These are phyloP conservation scores for Eucidaris tribuloides DNA, from an alignment of 35 echinoderm and acorn worm species.

Conservation along the genomic window DNA sequence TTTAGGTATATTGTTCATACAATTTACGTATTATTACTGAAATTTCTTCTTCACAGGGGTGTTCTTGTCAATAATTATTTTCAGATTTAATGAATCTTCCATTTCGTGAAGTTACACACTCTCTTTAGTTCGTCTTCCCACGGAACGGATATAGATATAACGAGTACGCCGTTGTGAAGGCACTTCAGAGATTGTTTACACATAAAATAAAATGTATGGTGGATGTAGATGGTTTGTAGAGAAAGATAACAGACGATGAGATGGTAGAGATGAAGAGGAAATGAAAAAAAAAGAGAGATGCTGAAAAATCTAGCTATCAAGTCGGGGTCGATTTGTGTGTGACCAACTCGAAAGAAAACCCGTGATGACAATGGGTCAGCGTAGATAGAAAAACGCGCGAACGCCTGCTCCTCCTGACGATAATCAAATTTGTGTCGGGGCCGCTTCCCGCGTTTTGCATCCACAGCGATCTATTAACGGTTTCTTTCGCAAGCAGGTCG, in stretches of 20 bases:
- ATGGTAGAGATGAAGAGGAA: background rate
- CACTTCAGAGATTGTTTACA: constrained; percentile 11
- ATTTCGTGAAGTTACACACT: too few species aligned
- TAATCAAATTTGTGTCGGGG: constrained; percentile 33
- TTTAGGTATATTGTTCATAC: too few species aligned
- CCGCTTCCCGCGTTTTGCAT: constrained; percentile 28
- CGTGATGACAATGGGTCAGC: constrained; percentile 23
- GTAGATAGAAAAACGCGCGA: constrained; percentile 19
- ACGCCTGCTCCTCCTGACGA: constrained; percentile 25
- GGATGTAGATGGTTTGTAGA: background rate
- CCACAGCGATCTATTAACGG: constrained; percentile 20
- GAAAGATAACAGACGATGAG: background rate
- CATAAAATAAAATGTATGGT: background rate
- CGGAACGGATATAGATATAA: too few species aligned
- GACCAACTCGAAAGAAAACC: constrained; percentile 26
- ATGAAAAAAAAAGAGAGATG: background rate
- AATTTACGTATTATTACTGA: too few species aligned
- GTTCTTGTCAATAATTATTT: too few species aligned
- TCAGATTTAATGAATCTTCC: too few species aligned
- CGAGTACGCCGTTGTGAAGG: too few species aligned
- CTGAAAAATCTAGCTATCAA: background rate
- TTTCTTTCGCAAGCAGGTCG: constrained; percentile 32
- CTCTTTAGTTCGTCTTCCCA: too few species aligned
- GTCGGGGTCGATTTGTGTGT: constrained; percentile 32
- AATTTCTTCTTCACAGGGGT: too few species aligned